Evolutionary conservation across 2,888 invertebrate genomes (phyloP).

Genomic region (Philaethria dido): DNA sequence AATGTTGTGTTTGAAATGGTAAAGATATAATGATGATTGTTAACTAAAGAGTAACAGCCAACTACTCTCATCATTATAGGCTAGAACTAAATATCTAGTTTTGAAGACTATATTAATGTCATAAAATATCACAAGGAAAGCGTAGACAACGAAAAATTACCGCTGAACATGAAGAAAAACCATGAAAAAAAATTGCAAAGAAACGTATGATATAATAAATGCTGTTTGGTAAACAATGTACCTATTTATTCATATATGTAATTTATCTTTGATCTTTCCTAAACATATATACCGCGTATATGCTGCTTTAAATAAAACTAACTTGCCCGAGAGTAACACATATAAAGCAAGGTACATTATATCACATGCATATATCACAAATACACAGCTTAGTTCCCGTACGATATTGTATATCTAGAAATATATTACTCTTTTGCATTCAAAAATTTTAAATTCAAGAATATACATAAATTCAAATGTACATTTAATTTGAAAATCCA

Average conservation of each 20-base stretch:
- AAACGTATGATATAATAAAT: no score
- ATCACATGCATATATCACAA: neutral
- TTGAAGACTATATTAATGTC: no score
- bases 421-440: neutral
- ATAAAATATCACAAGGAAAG: no score
- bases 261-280: neutral
- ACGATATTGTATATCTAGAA: neutral
- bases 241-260: no score
- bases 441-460: neutral
- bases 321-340: neutral
- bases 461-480: neutral
- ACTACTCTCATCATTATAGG: no score
- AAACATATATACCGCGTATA: neutral
- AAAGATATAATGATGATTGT: no score
- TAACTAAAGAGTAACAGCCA: no score
- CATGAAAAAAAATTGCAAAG: no score
- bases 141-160: no score
- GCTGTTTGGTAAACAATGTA: no score
- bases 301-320: neutral
- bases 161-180: no score
- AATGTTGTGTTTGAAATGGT: neutral
- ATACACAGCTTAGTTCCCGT: neutral
- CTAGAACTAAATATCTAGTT: no score
- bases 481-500: slow-evolving; percentile 8
- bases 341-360: neutral